These are phyloP conservation scores for Drosophila formosana DNA, from an alignment of 2,888 invertebrate genomes.

Conservation along the genomic window DNA sequence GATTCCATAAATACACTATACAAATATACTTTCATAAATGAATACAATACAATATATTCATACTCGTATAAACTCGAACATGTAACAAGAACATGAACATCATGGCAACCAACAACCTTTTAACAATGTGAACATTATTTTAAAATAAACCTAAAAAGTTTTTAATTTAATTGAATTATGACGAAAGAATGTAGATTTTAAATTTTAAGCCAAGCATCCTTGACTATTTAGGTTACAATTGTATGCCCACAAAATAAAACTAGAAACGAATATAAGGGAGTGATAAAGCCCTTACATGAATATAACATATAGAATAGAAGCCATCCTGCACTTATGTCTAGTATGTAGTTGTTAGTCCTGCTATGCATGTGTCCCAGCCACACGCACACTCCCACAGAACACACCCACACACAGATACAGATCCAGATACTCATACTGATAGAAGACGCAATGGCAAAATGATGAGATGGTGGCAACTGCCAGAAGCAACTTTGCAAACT, in stretches of 20 bases:
- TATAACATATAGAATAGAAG: slow-evolving; percentile 39
- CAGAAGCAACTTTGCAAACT: slow-evolving; percentile 45
- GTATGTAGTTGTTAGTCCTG: slow-evolving; percentile 59
- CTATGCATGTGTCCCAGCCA: slow-evolving; percentile 59
- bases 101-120: slow-evolving; percentile 43
- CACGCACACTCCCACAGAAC: slow-evolving; percentile 12
- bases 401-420: slow-evolving; percentile 19
- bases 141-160: slow-evolving; percentile 67
- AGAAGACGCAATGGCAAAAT: background rate
- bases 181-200: slow-evolving; percentile 37
- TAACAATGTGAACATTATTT: slow-evolving; percentile 61
- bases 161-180: slow-evolving; percentile 62
- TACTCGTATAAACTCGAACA: slow-evolving; percentile 33
- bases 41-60: slow-evolving; percentile 17
- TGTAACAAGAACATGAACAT: slow-evolving; percentile 50
- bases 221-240: slow-evolving; percentile 53
- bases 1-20: slow-evolving; percentile 32
- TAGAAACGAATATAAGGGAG: slow-evolving; percentile 33
- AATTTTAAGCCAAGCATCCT: slow-evolving; percentile 60
- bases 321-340: slow-evolving; percentile 61
- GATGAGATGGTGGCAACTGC: slow-evolving; percentile 29
- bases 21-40: slow-evolving; percentile 29
- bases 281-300: slow-evolving; percentile 21
- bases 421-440: slow-evolving; percentile 9
- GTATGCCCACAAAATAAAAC: slow-evolving; percentile 49